Evolutionary conservation across 2,113 vertebrate genomes (phyloP).

Genomic region (Pardalotus punctatus): DNA sequence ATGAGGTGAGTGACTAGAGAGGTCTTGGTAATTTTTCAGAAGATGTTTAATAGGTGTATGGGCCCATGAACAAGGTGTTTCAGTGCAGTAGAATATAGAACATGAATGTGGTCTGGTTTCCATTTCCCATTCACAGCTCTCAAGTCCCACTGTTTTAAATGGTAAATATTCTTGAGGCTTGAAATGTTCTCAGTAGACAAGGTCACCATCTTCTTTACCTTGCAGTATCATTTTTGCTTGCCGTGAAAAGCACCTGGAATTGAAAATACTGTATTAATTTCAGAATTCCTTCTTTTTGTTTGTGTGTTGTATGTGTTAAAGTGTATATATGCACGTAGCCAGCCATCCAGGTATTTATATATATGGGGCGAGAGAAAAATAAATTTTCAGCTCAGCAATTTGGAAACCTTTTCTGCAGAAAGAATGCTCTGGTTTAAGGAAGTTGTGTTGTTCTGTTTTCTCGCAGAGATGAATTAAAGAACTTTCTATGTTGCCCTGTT

Average conservation of each 20-base stretch:
- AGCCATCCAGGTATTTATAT: not conserved
- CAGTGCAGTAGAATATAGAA: no score
- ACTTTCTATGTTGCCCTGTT: not conserved
- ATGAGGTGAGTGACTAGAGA: slow-evolving; percentile 59
- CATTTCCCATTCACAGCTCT: not conserved
- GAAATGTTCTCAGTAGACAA: not conserved
- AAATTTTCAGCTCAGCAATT: not conserved
- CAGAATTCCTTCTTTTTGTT: not conserved
- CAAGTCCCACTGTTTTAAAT: not conserved
- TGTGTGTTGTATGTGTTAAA: not conserved
- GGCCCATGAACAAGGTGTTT: not conserved
- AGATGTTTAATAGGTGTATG: not conserved
- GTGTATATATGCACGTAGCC: rapidly evolving
- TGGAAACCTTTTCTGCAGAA: not conserved
- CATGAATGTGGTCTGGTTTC: not conserved
- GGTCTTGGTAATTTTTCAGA: not conserved
- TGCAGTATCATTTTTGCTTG: not conserved
- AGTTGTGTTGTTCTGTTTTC: not conserved
- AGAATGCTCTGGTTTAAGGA: not conserved
- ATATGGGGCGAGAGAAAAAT: not conserved
- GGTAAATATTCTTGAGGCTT: not conserved
- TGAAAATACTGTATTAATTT: not conserved
- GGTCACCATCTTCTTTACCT: not conserved
- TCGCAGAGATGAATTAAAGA: not conserved
- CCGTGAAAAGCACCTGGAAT: not conserved